Percentiles rank a stretch among this genome's conserved stretches.
These are phyloP conservation scores for Thalassarche chlororhynchos DNA, from an alignment of 2,113 vertebrate genomes.

Conservation along the genomic window DNA sequence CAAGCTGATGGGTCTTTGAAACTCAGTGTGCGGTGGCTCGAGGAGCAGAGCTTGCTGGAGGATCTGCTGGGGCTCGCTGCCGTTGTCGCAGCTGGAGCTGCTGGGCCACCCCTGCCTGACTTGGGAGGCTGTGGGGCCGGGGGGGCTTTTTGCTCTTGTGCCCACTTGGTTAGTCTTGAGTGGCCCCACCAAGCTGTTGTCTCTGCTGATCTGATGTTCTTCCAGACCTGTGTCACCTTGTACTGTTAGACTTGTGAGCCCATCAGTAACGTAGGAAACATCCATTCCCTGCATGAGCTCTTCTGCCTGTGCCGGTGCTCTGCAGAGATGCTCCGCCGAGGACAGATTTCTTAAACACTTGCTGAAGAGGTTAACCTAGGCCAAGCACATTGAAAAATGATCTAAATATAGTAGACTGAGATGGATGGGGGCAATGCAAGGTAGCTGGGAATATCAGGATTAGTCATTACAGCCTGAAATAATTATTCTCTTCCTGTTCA, in stretches of 20 bases:
- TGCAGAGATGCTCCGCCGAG: neutral
- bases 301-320: neutral
- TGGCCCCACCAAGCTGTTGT: neutral
- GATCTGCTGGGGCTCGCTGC: neutral
- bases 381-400: neutral
- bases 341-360: neutral
- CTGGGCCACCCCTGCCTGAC: neutral
- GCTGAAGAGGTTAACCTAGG: neutral
- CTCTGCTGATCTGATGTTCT: neutral
- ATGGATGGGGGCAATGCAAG: neutral
- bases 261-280: fast-evolving
- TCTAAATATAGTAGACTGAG: neutral
- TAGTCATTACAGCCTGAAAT: neutral
- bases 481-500: neutral
- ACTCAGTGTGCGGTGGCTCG: fast-evolving
- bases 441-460: neutral
- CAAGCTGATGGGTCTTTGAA: neutral
- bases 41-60: neutral
- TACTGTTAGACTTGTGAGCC: neutral
- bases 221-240: neutral
- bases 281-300: neutral
- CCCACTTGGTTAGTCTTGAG: neutral
- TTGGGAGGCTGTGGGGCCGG: too few relatives aligned
- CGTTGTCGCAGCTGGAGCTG: too few relatives aligned
- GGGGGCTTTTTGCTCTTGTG: neutral